Evolutionary conservation across 1,140 invertebrate genomes (phyloP).

Genomic region (Drosophila watanabei): DNA sequence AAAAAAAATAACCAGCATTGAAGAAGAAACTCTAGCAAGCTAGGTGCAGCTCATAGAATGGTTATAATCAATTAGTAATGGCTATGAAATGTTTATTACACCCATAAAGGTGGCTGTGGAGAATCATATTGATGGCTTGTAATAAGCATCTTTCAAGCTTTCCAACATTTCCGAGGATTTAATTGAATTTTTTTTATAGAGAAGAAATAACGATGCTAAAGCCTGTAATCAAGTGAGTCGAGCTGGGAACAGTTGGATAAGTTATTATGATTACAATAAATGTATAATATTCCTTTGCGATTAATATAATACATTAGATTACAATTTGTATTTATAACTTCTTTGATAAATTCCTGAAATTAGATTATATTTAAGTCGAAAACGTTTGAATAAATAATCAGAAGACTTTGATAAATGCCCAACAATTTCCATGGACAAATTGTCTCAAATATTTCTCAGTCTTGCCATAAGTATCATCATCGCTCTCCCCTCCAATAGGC

Average conservation of each 20-base stretch:
- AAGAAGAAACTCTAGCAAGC: not conserved
- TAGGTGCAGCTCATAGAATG: constrained; percentile 4
- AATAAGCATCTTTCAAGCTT: constrained; percentile 14
- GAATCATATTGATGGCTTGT: constrained; percentile 14
- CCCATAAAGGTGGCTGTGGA: not conserved
- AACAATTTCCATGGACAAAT: constrained; percentile 41
- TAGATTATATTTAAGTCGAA: not conserved
- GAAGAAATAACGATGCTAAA: not conserved
- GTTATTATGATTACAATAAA: too few relatives aligned
- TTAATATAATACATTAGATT: not conserved
- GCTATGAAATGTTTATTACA: constrained; percentile 18
- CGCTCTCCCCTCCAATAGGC: constrained; percentile 21
- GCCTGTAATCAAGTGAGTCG: not conserved
- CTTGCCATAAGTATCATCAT: constrained; percentile 39
- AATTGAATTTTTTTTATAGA: constrained; percentile 14
- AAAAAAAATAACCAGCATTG: not conserved
- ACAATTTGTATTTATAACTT: not conserved
- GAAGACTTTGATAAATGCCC: constrained; percentile 22
- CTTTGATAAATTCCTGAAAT: constrained; percentile 1
- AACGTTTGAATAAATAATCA: constrained; percentile 38
- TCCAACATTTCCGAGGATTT: constrained; percentile 1
- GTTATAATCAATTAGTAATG: constrained; percentile 8
- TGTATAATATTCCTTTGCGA: not conserved
- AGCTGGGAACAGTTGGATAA: not conserved
- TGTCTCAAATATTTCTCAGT: constrained; percentile 33